These are phyloP conservation scores for Caenorhabditis uteleia DNA, from an alignment of 2,888 invertebrate genomes.

Conservation along the genomic window DNA sequence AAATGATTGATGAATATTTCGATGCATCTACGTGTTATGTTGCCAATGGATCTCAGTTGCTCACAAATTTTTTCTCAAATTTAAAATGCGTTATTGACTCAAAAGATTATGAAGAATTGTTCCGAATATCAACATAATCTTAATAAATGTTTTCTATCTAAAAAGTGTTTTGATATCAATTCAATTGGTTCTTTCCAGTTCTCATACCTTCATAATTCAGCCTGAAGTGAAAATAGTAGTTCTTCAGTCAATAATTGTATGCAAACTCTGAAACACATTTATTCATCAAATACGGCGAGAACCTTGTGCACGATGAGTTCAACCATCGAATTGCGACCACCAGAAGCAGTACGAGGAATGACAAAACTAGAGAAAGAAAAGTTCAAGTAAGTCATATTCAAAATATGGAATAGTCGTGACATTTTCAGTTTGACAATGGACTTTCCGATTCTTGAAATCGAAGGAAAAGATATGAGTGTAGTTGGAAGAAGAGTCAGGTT, in stretches of 20 bases:
- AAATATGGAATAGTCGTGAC: background rate
- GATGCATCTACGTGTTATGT: constrained; percentile 16
- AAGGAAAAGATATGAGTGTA: constrained; percentile 19
- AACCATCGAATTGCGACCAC: no score
- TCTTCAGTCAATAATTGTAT: no score
- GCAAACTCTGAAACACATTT: no score
- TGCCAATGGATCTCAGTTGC: background rate
- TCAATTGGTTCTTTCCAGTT: no score
- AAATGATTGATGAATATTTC: constrained; percentile 23
- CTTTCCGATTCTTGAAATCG: constrained; percentile 41
- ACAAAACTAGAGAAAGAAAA: constrained; percentile 46
- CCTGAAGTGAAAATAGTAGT: no score
- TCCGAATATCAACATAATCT: no score
- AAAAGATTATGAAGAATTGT: constrained; percentile 1
- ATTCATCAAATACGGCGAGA: no score
- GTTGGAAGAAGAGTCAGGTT: constrained; percentile 33
- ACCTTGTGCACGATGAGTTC: no score
- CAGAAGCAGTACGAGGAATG: constrained; percentile 55
- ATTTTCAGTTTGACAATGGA: constrained; percentile 21
- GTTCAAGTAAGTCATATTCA: constrained; percentile 45
- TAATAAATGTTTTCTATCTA: no score
- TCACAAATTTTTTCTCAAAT: constrained; percentile 7
- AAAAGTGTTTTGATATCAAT: no score
- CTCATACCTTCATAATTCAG: no score
- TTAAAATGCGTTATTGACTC: background rate